These are phyloP conservation scores for Anoplius nigerrimus DNA, from an alignment of 2,888 invertebrate species.

Conservation along the genomic window DNA sequence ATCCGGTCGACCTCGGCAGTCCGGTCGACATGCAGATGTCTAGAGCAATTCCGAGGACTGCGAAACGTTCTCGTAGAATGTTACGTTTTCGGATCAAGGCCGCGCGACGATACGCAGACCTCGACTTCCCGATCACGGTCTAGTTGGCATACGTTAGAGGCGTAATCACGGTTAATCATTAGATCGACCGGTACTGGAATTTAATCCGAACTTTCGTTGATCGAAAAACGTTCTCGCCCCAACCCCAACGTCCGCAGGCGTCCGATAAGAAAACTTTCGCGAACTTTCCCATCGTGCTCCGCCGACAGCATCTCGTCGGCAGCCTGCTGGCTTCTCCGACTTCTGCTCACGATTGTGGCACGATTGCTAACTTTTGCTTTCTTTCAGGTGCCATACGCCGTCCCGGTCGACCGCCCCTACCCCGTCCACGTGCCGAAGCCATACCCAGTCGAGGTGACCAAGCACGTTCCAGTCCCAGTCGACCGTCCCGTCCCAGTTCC, in stretches of 20 bases:
- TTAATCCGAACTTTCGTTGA: too few species aligned
- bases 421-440: conserved; percentile 71
- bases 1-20: too few species aligned
- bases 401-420: conserved; percentile 71
- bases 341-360: too few species aligned
- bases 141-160: conserved; percentile 19
- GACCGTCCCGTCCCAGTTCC: conserved; percentile 68
- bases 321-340: too few species aligned
- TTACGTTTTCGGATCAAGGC: too few species aligned
- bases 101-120: conserved; percentile 20
- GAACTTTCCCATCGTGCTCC: background rate
- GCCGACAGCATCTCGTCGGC: background rate
- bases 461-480: conserved; percentile 68
- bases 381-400: conserved; percentile 69
- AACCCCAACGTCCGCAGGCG: too few species aligned
- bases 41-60: too few species aligned
- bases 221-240: too few species aligned
- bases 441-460: conserved; percentile 71
- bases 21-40: too few species aligned
- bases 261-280: background rate
- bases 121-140: conserved; percentile 48
- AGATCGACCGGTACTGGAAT: background rate
- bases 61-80: too few species aligned
- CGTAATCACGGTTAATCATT: background rate
- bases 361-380: background rate